Evolutionary conservation across 2,888 invertebrate species (phyloP).

Genomic region (Caenorhabditis sinica): DNA sequence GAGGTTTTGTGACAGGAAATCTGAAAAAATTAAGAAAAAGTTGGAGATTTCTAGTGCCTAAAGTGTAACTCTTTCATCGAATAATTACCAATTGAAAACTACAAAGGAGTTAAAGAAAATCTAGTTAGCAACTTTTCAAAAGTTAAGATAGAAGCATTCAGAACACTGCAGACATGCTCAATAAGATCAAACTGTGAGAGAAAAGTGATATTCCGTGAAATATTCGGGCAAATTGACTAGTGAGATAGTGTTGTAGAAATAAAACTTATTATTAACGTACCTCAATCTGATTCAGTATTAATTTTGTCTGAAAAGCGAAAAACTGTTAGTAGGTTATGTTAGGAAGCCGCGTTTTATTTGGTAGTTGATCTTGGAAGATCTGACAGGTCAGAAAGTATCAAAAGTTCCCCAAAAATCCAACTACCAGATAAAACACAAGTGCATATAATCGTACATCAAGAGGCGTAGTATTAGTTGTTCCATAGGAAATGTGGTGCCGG

Average conservation of each 20-base stretch:
- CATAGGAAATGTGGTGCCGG: conserved; percentile 29
- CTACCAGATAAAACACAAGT: background rate
- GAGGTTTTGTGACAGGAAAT: conserved; percentile 44
- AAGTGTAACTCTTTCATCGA: background rate
- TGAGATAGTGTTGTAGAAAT: background rate
- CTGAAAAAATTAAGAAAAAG: conserved; percentile 7
- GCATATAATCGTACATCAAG: conserved; percentile 38
- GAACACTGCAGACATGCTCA: conserved; percentile 1
- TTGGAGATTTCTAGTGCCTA: background rate
- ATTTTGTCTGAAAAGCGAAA: conserved; percentile 35
- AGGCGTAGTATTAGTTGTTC: conserved; percentile 28
- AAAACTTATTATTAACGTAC: conserved; percentile 11
- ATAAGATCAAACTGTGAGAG: background rate
- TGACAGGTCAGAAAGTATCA: background rate
- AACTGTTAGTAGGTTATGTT: conserved; percentile 3
- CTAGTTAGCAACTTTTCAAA: background rate
- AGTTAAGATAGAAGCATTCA: background rate
- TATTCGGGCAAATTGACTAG: background rate
- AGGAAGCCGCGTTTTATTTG: conserved; percentile 1
- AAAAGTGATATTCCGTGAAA: background rate
- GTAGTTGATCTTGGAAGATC: background rate
- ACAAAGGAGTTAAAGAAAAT: background rate
- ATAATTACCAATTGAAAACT: background rate
- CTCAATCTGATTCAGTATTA: conserved; percentile 30
- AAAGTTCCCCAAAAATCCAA: background rate